Conservation (phyloP, 2,888 invertebrate species). For the Rugalucina vietnamica region DNA sequence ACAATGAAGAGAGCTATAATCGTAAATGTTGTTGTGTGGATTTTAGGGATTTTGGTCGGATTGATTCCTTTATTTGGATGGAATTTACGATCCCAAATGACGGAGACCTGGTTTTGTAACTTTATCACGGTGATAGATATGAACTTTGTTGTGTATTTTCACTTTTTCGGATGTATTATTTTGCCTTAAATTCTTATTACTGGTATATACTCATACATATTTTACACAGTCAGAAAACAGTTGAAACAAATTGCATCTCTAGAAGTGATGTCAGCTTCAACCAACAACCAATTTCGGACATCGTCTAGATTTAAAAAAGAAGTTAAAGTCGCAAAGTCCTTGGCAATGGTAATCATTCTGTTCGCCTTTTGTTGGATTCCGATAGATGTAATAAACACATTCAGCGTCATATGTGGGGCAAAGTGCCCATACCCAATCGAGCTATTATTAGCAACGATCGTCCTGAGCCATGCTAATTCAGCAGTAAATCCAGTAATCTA, state of each 20-base stretch:
- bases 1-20: conserved; percentile 69
- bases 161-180: conserved; percentile 81
- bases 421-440: conserved; percentile 58
- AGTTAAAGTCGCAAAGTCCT: conserved; percentile 80
- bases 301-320: conserved; percentile 66
- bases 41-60: conserved; percentile 75
- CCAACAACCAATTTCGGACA: conserved; percentile 5
- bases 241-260: conserved; percentile 71
- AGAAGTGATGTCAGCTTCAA: conserved; percentile 48
- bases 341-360: conserved; percentile 79
- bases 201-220: conserved; percentile 80
- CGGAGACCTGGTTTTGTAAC: conserved; percentile 67
- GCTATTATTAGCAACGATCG: conserved; percentile 74
- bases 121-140: conserved; percentile 80
- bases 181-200: conserved; percentile 78
- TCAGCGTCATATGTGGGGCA: conserved; percentile 67
- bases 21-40: conserved; percentile 74
- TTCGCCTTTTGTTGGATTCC: conserved; percentile 82
- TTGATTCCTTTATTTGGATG: conserved; percentile 80
- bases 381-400: conserved; percentile 79
- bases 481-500: conserved; percentile 82
- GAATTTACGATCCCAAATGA: conserved; percentile 70
- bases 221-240: conserved; percentile 75
- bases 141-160: conserved; percentile 82
- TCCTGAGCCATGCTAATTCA: conserved; percentile 82